Evolutionary conservation across 2,797 vertebrate genomes (phyloP).

Genomic region (Acomys russatus): DNA sequence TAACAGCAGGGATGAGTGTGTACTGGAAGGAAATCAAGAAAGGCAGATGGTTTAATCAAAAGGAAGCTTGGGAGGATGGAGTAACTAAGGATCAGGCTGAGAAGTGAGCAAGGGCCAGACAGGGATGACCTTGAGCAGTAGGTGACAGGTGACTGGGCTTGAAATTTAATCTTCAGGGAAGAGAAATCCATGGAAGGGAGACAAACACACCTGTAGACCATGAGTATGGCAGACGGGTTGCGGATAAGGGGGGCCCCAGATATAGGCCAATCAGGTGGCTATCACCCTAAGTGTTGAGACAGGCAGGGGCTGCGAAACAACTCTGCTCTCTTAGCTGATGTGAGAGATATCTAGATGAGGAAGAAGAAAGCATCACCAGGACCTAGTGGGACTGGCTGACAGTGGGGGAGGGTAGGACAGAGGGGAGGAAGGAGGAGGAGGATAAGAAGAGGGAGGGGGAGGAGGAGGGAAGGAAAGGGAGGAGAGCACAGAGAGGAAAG

Average conservation of each 20-base stretch:
- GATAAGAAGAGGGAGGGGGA: background rate
- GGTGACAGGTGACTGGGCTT: background rate
- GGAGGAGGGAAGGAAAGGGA: background rate
- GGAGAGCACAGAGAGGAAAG: background rate
- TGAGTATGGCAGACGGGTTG: background rate
- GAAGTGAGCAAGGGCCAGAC: background rate
- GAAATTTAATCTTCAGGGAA: constrained; percentile 17
- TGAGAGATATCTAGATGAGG: background rate
- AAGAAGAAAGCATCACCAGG: background rate
- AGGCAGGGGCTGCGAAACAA: background rate
- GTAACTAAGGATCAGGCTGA: background rate
- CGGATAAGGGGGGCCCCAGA: background rate
- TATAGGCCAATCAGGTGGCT: background rate
- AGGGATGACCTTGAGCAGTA: background rate
- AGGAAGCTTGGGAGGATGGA: background rate
- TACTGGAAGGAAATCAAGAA: background rate
- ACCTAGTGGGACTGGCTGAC: background rate
- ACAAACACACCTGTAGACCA: background rate
- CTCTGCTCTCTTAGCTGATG: background rate
- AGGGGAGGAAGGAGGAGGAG: background rate
- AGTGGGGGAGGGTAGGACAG: background rate
- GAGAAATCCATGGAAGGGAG: background rate
- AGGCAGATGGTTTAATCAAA: background rate
- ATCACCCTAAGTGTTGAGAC: background rate
- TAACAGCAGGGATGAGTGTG: background rate